These are phyloP conservation scores for Holothuria scabra DNA, from an alignment of 53 echinoderm and acorn worm genomes.

Conservation along the genomic window DNA sequence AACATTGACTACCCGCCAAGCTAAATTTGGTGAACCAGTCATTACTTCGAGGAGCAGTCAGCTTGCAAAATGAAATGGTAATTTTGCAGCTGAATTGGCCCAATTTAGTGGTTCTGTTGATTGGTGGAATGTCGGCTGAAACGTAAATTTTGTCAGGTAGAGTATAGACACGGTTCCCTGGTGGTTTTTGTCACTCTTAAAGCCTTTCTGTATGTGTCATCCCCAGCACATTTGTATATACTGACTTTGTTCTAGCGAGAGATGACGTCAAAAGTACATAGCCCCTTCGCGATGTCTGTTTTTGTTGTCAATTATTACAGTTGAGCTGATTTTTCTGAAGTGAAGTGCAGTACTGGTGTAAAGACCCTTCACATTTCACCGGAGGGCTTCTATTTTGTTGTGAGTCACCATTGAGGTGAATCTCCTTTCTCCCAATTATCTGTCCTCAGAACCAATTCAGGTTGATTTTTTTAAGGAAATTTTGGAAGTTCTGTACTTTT, in stretches of 20 bases:
- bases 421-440: slow-evolving; percentile 30
- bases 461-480: too few species aligned
- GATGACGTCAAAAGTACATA: slow-evolving; percentile 33
- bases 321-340: slow-evolving; percentile 17
- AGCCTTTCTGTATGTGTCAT: slow-evolving; percentile 27
- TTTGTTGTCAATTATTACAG: slow-evolving; percentile 45
- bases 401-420: slow-evolving; percentile 27
- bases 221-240: not conserved
- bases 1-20: not conserved
- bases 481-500: too few species aligned
- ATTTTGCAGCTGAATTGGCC: slow-evolving; percentile 44
- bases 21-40: not conserved
- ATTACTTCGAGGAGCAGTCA: slow-evolving; percentile 19
- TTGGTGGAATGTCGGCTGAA: slow-evolving; percentile 21
- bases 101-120: slow-evolving; percentile 28
- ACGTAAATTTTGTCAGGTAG: slow-evolving; percentile 40
- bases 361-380: slow-evolving; percentile 21
- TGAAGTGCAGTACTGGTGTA: slow-evolving; percentile 19
- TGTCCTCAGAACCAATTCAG: slow-evolving; percentile 5
- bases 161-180: slow-evolving; percentile 20
- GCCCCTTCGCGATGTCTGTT: slow-evolving; percentile 26
- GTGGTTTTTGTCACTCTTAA: slow-evolving; percentile 12
- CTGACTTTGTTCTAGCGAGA: not conserved
- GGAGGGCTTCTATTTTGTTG: not conserved
- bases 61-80: slow-evolving; percentile 23